Percentiles rank a stretch among this genome's conserved stretches.
These are phyloP conservation scores for Harlomillsia oculata DNA, from an alignment of 1,140 invertebrate genomes.

Conservation along the genomic window DNA sequence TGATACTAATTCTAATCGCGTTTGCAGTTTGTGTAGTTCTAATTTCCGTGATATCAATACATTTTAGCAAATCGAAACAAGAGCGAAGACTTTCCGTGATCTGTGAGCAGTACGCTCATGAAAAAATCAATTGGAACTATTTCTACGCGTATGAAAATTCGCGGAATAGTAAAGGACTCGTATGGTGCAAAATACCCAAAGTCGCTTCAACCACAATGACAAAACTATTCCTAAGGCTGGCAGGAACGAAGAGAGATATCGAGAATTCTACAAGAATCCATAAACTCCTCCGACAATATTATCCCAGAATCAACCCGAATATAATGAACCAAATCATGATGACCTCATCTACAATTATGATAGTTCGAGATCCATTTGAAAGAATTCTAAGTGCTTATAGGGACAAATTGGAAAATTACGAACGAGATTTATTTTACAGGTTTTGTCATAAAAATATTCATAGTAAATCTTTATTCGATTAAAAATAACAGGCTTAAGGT, in stretches of 20 bases:
- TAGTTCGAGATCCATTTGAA: slow-evolving; percentile 81
- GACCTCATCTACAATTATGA: slow-evolving; percentile 53
- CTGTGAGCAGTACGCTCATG: not conserved
- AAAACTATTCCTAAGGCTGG: slow-evolving; percentile 27
- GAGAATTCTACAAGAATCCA: slow-evolving; percentile 26
- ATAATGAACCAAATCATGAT: slow-evolving; percentile 11
- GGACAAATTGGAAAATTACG: slow-evolving; percentile 68
- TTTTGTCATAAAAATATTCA: not conserved
- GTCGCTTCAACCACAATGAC: slow-evolving; percentile 31
- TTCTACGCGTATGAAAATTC: slow-evolving; percentile 30
- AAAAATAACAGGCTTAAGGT: not conserved
- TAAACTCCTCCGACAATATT: slow-evolving; percentile 25
- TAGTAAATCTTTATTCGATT: not conserved
- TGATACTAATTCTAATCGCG: not conserved
- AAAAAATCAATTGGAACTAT: slow-evolving; percentile 30
- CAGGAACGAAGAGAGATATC: slow-evolving; percentile 17
- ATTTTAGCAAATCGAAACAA: not conserved
- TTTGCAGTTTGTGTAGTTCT: not conserved
- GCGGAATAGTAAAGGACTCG: slow-evolving; percentile 6
- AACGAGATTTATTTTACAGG: slow-evolving; percentile 29
- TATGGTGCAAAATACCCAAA: slow-evolving; percentile 36
- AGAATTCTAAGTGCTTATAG: slow-evolving; percentile 77
- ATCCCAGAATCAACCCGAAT: slow-evolving; percentile 11
- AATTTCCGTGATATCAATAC: not conserved
- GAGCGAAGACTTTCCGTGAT: not conserved